Evolutionary conservation across 1,140 invertebrate genomes (phyloP).

Genomic region (Drosophila cardini): DNA sequence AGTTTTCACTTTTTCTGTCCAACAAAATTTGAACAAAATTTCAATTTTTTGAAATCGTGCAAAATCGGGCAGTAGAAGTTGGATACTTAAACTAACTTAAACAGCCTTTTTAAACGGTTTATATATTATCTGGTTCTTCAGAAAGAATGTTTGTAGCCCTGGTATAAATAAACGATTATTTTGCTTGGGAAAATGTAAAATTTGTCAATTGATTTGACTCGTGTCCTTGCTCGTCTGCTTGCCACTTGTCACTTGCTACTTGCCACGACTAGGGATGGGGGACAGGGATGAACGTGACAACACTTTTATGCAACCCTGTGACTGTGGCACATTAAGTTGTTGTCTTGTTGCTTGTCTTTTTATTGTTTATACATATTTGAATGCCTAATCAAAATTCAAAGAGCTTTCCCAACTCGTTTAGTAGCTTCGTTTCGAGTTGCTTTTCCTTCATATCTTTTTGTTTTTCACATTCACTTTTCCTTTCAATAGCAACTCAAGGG

Average conservation of each 20-base stretch:
- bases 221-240: constrained; percentile 3
- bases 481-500: not conserved
- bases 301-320: constrained; percentile 13
- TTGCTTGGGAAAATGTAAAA: not conserved
- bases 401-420: constrained; percentile 8
- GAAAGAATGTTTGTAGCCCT: too few relatives aligned
- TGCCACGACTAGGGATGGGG: not conserved
- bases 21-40: too few relatives aligned
- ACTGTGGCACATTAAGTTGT: constrained; percentile 51
- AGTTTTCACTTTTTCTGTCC: too few relatives aligned
- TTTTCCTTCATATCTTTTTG: not conserved
- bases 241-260: not conserved
- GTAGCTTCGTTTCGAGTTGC: not conserved
- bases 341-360: constrained; percentile 39
- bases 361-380: constrained; percentile 54
- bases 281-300: constrained; percentile 3
- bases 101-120: too few relatives aligned
- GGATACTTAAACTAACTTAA: too few relatives aligned
- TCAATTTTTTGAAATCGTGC: too few relatives aligned
- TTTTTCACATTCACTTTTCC: not conserved
- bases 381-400: constrained; percentile 55
- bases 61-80: too few relatives aligned
- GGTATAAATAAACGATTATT: too few relatives aligned
- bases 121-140: too few relatives aligned
- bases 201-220: constrained; percentile 13